Evolutionary conservation across 2,113 vertebrate genomes (phyloP).

Genomic region (Benitochromis conjunctus): DNA sequence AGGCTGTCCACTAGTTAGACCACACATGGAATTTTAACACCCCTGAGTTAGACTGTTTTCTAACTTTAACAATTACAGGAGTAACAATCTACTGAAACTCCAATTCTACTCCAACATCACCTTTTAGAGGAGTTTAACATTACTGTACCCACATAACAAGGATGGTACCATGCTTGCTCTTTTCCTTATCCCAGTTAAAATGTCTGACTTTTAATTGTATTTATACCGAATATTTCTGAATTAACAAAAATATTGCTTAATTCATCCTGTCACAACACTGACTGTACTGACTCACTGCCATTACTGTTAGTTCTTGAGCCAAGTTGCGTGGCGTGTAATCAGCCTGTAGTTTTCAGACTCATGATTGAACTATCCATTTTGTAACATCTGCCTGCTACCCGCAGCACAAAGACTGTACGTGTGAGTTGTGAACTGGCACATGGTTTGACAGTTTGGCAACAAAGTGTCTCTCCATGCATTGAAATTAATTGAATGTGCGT

Average conservation of each 20-base stretch:
- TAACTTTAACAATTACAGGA: too few species aligned
- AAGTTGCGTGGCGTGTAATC: background rate
- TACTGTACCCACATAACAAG: background rate
- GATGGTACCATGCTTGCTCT: background rate
- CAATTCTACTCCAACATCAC: background rate
- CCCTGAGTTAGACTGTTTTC: too few species aligned
- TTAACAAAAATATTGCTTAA: background rate
- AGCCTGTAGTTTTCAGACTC: background rate
- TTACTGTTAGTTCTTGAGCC: background rate
- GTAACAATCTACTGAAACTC: background rate
- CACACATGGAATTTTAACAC: conserved; percentile 1
- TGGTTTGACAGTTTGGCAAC: background rate
- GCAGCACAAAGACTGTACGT: background rate
- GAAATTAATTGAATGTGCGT: background rate
- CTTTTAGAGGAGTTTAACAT: background rate
- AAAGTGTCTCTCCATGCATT: background rate
- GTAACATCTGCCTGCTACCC: conserved; percentile 26
- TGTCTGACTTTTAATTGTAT: background rate
- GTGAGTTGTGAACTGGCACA: background rate
- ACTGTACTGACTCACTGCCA: background rate
- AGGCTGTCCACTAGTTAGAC: conserved; percentile 11
- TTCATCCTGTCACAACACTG: background rate
- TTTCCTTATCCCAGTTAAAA: background rate
- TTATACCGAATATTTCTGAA: background rate
- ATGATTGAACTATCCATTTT: conserved; percentile 28